Evolutionary conservation across 2,888 invertebrate genomes (phyloP).

Genomic region (Callyntrura guangdongensis): DNA sequence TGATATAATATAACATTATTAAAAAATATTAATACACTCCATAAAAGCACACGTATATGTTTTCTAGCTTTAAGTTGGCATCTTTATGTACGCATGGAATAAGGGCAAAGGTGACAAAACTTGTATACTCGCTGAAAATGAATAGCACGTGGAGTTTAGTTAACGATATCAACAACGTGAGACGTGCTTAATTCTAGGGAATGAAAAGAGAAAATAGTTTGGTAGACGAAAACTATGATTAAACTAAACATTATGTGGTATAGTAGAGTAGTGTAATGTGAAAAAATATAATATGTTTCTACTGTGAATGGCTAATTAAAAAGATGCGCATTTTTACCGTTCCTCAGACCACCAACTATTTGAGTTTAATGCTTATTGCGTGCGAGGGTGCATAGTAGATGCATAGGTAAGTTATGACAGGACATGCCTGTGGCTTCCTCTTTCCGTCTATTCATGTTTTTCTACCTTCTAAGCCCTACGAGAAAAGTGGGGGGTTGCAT

Average conservation of each 20-base stretch:
- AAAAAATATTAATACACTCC: too few species aligned
- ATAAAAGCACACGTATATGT: too few species aligned
- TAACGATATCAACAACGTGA: too few species aligned
- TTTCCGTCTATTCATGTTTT: constrained; percentile 48
- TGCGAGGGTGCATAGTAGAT: neutral
- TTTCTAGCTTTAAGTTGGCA: too few species aligned
- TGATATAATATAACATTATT: too few species aligned
- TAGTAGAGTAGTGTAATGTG: constrained; percentile 5
- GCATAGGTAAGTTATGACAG: constrained; percentile 58
- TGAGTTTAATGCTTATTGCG: neutral
- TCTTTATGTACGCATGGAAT: too few species aligned
- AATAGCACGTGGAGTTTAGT: too few species aligned
- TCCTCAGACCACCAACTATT: neutral
- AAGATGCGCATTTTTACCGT: constrained; percentile 11
- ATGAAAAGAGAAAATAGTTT: constrained; percentile 38
- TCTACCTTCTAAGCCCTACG: constrained; percentile 71
- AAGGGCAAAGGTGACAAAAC: too few species aligned
- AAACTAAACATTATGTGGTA: neutral
- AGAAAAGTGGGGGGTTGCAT: constrained; percentile 80
- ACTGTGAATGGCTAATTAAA: neutral
- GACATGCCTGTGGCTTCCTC: constrained; percentile 72
- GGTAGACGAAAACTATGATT: constrained; percentile 20
- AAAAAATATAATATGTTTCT: neutral
- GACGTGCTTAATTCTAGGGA: neutral
- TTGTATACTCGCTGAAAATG: too few species aligned